Base-by-base conservation (phyloP, 2,888 invertebrate genomes). In the Dynastes hyllus region DNA sequence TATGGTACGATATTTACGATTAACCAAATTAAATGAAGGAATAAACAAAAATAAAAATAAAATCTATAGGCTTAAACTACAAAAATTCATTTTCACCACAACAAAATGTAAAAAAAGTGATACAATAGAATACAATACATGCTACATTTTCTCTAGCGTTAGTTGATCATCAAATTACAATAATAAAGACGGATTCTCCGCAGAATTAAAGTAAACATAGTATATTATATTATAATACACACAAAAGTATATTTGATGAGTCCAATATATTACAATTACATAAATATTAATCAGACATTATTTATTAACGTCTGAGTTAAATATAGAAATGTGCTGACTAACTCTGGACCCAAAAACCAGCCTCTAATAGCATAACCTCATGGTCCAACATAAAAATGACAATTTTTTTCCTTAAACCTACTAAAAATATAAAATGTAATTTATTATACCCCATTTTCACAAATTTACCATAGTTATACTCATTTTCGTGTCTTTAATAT, bases 311-410 rank as follows among this genome's bases (percentile, higher is more conserved):
- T 73, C 71, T 58, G 58, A 73, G 37, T 55, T 73, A 58, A 73
- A 77, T 80, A 78, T 78, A 78, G 78, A 80, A 84, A 83, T 84
- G 84, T 81, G 84, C 84, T 84, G 83, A 83, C 84, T 84, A 84
- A 84, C 83, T 73, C 71, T 85, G 85, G 85, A 85, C 85, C 85
- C 85, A 85, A 85, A 85, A 85, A 85, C 85, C 85, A 85, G 85
- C 84, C 84, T 82, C 82, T 83, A 82, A 81, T 82, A 79, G 84
- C 84, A 84, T 83, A 84, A 85, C 82, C 82, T 83, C 82, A 77
- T 84, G 84, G 85, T 84, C 85, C 85, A 84, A 82, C 83, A 83
- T 83, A 84, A 85, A 80, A 79, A 81, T 79, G 79, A 79, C 77
- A 78, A 78, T 80, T 45, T 45, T 45, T 45, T 45, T 78, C 73